These are phyloP conservation scores for Scolopax bukidnonensis DNA, from an alignment of 2,797 vertebrate genomes.

Conservation along the genomic window DNA sequence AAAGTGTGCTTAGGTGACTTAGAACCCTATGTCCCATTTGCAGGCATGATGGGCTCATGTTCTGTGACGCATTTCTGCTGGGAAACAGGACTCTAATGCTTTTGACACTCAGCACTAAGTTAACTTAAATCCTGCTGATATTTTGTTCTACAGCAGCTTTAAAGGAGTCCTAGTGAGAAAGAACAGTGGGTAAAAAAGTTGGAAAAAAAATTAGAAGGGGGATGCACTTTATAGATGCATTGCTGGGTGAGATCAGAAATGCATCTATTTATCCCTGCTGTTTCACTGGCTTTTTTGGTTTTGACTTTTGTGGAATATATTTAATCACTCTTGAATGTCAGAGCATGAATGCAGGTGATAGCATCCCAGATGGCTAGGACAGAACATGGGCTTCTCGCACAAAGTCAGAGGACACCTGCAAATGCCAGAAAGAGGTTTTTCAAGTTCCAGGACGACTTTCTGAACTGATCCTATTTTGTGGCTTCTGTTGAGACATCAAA, in stretches of 20 bases:
- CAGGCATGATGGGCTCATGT: background rate
- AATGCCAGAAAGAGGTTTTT: background rate
- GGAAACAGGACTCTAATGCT: slow-evolving; percentile 3
- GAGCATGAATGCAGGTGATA: background rate
- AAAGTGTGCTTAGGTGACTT: background rate
- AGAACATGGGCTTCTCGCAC: slow-evolving; percentile 29
- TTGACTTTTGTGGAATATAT: slow-evolving; percentile 24
- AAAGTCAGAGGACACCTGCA: background rate
- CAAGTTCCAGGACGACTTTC: background rate
- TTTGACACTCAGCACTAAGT: background rate
- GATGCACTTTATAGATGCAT: background rate
- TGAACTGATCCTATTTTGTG: background rate
- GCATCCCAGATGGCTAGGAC: background rate
- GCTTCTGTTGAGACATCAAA: slow-evolving; percentile 11
- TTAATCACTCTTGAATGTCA: slow-evolving; percentile 37
- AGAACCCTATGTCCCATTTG: background rate
- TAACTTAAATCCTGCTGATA: background rate
- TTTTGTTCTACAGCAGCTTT: background rate
- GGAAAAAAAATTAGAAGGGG: background rate
- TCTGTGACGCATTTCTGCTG: background rate
- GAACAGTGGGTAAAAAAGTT: background rate
- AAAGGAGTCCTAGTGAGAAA: background rate
- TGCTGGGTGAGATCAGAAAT: slow-evolving; percentile 27
- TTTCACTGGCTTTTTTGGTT: background rate
- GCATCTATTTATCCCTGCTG: slow-evolving; percentile 12